Percentiles rank a stretch among this genome's conserved stretches.
phyloP scores from a whole-genome alignment of 2,888 invertebrate genomes.

The Polia nebulosa region DNA sequence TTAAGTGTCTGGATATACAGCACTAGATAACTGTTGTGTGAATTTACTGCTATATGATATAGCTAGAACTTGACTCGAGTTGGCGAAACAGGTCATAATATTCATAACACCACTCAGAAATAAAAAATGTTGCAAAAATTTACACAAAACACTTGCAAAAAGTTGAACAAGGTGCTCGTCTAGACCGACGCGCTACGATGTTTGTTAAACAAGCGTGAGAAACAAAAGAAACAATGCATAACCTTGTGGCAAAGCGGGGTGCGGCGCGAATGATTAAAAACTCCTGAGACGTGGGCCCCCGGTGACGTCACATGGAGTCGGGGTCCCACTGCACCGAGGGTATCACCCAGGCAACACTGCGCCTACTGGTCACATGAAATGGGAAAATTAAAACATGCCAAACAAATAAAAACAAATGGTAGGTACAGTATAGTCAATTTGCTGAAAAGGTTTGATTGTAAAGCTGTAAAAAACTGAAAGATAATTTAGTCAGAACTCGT shows the following conservation, averaged over 20 bases:
- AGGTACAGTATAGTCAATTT: conserved; percentile 12
- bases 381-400: conserved; percentile 61
- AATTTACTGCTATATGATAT: too few species aligned
- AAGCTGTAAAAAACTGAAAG: conserved; percentile 19
- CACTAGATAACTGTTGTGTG: too few species aligned
- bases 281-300: conserved; percentile 56
- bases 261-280: conserved; percentile 68
- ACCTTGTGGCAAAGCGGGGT: conserved; percentile 73
- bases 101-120: background rate
- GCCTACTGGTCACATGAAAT: conserved; percentile 70
- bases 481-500: conserved; percentile 4
- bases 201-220: conserved; percentile 61
- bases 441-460: conserved; percentile 11
- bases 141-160: conserved; percentile 26
- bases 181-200: conserved; percentile 30
- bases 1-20: background rate
- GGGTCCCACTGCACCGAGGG: conserved; percentile 87
- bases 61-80: too few species aligned
- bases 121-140: conserved; percentile 3
- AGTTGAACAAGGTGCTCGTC: conserved; percentile 19
- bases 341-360: conserved; percentile 86
- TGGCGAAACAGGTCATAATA: background rate
- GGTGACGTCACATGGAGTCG: conserved; percentile 76
- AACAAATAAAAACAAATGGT: conserved; percentile 25
- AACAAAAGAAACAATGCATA: conserved; percentile 72